Conservation (phyloP, 2,113 vertebrate genomes). For the Pyxicephalus adspersus region DNA sequence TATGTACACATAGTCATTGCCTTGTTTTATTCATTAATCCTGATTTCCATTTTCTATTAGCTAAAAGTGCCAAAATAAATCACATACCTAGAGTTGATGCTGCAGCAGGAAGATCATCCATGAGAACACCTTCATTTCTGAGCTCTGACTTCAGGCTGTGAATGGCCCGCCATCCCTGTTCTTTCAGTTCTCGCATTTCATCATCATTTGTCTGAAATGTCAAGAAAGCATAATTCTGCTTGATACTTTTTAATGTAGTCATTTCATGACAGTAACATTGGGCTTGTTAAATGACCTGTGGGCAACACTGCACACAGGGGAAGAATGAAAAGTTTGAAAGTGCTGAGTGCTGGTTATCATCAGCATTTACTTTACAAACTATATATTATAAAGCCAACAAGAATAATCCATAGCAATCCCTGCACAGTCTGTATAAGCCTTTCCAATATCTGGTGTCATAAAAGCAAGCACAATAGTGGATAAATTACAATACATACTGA, state of each 20-base stretch:
- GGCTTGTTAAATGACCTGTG: conserved; percentile 17
- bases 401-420: no score
- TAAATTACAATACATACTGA: no score
- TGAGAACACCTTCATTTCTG: conserved; percentile 23
- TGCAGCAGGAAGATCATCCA: background rate
- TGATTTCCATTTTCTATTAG: no score
- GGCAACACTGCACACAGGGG: background rate
- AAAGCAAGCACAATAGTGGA: no score
- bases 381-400: no score
- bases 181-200: conserved; percentile 69
- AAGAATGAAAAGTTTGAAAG: conserved; percentile 17
- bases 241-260: conserved; percentile 22
- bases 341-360: background rate
- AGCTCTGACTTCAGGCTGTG: conserved; percentile 67
- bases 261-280: conserved; percentile 4
- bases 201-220: conserved; percentile 62
- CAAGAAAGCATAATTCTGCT: background rate
- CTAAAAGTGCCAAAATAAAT: background rate
- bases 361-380: background rate
- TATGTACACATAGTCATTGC: no score
- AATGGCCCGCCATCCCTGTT: conserved; percentile 70
- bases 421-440: no score
- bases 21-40: no score
- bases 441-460: no score
- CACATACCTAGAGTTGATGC: conserved; percentile 12